Evolutionary conservation across 2,888 invertebrate genomes (phyloP), one percentile per base, ranked within the genome.

Genomic region (Platypus cylindrus): DNA sequence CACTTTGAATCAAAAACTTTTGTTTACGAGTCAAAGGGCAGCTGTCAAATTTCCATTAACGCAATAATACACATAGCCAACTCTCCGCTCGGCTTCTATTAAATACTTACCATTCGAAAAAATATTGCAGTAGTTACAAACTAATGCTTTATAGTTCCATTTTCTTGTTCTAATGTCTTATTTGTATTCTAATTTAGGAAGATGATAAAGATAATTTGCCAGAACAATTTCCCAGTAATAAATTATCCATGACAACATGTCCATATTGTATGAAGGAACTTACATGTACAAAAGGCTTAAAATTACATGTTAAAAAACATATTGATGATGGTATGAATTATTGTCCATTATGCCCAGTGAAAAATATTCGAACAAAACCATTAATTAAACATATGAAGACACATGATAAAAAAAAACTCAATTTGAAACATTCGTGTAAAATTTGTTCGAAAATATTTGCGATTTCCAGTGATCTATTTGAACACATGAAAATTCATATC

Each of bases 351-450:
- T 59, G 58, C 40, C 49, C 56, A 34, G 48, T 54, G 26, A 53
- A 57, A 40, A 61, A 60, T 45, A 50, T 56, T 12, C 52, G 58
- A 40, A 49, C 53, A 2, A 54, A 55, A 37, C 59, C 60, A 46
- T 44, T 62, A 34, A 50, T 57, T 22, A 49, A 56, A 18, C 62
- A 62, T 44, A 49, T 60, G 43, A 50, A 49, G 36, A 52, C 46
- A 3, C 59, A 61, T 37, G 52, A 53, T 44, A 50, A 52, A 44
- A 35, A 40, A 15, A 48, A 45, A 11, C 28, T 43, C 17, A 37
- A n/a, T n/a, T n/a, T n/a, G n/a, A n/a, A 32, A 23, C 48, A 49
- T 30, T 33, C 43, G 13, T 52, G 51, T 36, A 46, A 46, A 37
- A 34, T 44, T 26, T 51, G 50, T 37, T 43, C 40, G 28, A 42